Evolutionary conservation across 2,888 invertebrate genomes (phyloP), one percentile per base, ranked within the genome.

Genomic region (Ornithoptera alexandrae): DNA sequence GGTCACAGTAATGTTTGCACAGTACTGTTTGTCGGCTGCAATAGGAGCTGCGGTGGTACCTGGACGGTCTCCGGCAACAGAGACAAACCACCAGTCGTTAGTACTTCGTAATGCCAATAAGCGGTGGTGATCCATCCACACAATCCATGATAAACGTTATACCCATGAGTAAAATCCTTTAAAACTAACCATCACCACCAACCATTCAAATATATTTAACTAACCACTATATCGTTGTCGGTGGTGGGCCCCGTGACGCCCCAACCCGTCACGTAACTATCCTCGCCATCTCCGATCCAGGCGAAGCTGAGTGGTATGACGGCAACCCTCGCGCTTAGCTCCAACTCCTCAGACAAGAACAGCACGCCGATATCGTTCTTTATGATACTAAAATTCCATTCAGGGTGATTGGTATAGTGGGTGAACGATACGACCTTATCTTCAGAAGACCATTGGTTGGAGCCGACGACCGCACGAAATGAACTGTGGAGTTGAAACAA

Each of bases 321-420:
- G 0, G 69, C 70, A 1, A 82, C 74, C 7, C 20, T 69, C 0
- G 73, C 36, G 36, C 62, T 71, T 6, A 78, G 18, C 17, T 20
- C 12, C 2, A 85, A 39, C 0, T 66, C 0, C 0, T 72, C 0
- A 0, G 15, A 17, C 1, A 76, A 59, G n/a, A 0, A 2, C 1
- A 85, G 69, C 0, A 85, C 18, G 0, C 77, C 80, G 2, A 80
- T 70, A 36, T 86, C 85, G 62, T 82, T 75, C 68, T 84, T 84
- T 18, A 83, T 73, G 0, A 58, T 70, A 4, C 0, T 2, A 20
- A 64, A 59, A 63, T 83, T 70, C 75, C 79, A 86, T 0, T 75
- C 30, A 0, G 81, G 78, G 50, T 86, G 85, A 30, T 76, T 78
- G 22, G 69, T 64, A 71, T 73, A 71, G 17, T 64, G 60, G 36